Evolutionary conservation across 2,888 invertebrate species (phyloP), one percentile per base, ranked within the genome.

Genomic region (Caenorhabditis panamensis): DNA sequence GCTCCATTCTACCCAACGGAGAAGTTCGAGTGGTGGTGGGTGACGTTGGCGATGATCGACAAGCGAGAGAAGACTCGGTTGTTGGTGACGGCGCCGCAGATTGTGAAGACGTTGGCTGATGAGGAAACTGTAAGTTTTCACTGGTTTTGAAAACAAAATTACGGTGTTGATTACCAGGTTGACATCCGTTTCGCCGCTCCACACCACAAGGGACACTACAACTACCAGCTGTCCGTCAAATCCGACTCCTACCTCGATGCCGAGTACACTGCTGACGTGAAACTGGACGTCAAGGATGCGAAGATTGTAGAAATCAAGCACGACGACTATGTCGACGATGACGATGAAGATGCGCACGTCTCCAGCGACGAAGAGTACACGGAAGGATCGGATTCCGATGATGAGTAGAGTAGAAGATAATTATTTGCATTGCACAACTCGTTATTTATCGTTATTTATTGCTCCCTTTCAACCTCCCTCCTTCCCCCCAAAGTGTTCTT

Each of bases 11-110:
- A 95, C 92, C 96, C 99, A 4, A 95, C 95, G 92, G 95, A 95
- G 85, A 96, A 99, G 91, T 97, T 97, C 91, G 99, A 99, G 92
- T 97, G 95, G 92, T 99, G 99, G 98, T 99, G 98, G 97, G 95
- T 97, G 84, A 99, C 98, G 92, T 95, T 99, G 88, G 75, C 82
- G 0, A 41, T 64, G 37, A 95, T 92, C 41, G 98, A 99, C 93
- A 94, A 96, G 89, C 97, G 86, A 79, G 75, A 77, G 18, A 80
- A 79, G 53, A 22, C 54, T 18, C 95, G 94, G 91, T 95, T 95
- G 82, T 92, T 99, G 88, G 94, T 97, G 85, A 96, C 97, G 62
- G 95, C 96, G 86, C 97, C 98, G 51, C 95, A 95, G 91, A 95
- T 96, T 91, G 94, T 98, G 82, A 97, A 97, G 68, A 96, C 95